Conservation (phyloP, 2,113 vertebrate genomes). For the Azemiops feae region DNA sequence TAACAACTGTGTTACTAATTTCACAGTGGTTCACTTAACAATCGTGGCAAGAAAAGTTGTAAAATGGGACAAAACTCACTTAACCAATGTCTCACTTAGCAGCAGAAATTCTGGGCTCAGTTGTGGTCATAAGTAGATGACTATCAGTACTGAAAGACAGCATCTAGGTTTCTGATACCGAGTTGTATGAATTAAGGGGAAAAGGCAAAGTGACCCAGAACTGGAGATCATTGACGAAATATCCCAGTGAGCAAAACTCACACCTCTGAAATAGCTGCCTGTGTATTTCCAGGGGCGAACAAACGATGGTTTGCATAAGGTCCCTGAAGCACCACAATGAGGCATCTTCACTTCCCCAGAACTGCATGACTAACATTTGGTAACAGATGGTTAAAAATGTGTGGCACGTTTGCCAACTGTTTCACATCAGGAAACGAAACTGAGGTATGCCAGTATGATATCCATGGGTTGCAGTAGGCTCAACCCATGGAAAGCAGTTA, state of each 20-base stretch:
- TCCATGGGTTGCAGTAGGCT: not conserved
- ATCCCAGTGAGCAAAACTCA: not conserved
- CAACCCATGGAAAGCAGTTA: not conserved
- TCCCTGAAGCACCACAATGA: not conserved
- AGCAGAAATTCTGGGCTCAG: too few relatives aligned
- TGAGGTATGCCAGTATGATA: not conserved
- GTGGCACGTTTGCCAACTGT: not conserved
- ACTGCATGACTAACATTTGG: not conserved
- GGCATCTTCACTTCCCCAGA: not conserved
- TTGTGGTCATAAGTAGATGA: too few relatives aligned
- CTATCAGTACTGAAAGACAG: too few relatives aligned
- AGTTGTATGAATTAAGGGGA: not conserved
- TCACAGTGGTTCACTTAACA: too few relatives aligned
- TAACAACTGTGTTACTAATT: too few relatives aligned
- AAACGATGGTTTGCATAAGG: not conserved
- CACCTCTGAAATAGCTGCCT: not conserved
- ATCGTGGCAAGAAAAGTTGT: too few relatives aligned
- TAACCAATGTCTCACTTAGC: too few relatives aligned
- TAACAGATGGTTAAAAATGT: not conserved
- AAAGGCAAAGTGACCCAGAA: not conserved
- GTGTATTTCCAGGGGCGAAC: not conserved
- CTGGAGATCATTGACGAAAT: not conserved
- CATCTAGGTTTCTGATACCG: too few relatives aligned
- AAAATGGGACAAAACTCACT: too few relatives aligned
- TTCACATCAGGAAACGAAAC: not conserved